Base-by-base conservation (phyloP, 2,113 vertebrate genomes). In the Sciurus niger region DNA sequence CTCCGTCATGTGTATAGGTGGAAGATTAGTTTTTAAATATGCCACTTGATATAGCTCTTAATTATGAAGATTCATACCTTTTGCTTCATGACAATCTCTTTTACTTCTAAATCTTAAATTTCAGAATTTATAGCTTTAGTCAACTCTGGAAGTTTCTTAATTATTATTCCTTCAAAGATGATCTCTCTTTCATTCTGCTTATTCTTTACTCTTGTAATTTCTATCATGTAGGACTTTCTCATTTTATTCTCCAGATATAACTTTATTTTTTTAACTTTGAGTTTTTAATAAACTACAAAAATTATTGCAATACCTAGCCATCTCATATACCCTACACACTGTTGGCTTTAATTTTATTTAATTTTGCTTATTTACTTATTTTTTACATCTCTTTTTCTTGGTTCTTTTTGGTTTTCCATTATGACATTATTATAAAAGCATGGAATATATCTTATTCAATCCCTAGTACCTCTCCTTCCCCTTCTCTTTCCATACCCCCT, bases 91-190 rank as follows among this genome's bases (percentile, higher is more conserved):
- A 83, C 32, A 43, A 11, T 67, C 30, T 95, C 43, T 88, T n/a
- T 20, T 72, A 34, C 40, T 4, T 72, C 34, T 55, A 13, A 65
- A 79, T 60, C 40, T 46, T 93, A 60, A 87, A 79, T 84, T 68
- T 80, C 20, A 72, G 72, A 68, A 70, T 84, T 93, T 9, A 32
- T 58, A 8, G n/a, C 63, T 89, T 90, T 95, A 67, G n/a, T 51
- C 60, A 93, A 17, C n/a, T 48, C 25, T 43, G 30, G 72, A 92
- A 46, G 6, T 80, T 87, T 83, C 34, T 90, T 51, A 83, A 30
- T 79, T 83, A 63, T 70, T 58, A 92, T 65, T 53, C 70, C 60
- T 92, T 89, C 34, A 89, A 37, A 48, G 63, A 86, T 67, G 4
- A 30, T 60, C 60, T 68, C 34, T 68, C 10, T 88, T 68, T 89